Base-by-base conservation (phyloP, 2,113 vertebrate species). In the Perca flavescens region DNA sequence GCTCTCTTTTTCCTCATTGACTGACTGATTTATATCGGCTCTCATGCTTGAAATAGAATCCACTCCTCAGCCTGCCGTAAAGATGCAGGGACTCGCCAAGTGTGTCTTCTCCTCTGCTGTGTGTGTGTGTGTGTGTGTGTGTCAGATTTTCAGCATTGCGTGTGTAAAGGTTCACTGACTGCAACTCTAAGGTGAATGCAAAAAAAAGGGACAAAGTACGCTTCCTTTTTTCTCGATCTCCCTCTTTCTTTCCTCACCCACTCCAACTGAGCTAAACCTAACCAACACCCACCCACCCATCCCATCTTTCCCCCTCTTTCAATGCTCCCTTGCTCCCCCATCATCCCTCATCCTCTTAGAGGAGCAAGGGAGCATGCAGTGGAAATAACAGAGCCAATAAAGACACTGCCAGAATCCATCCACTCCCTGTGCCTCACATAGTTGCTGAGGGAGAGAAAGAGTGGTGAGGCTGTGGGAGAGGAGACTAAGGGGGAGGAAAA, bases 311-410 rank as follows among this genome's bases (percentile, higher is more conserved):
- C 79, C 79, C 74, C 53, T 88, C 76, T 70, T 75, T 83, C 80
- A 54, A 57, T 13, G 52, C 82, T 81, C 67, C 58, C 60, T 61
- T 80, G 56, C 83, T 85, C 63, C 56, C 86, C 80, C 87, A 92
- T 94, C 88, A 92, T 94, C 88, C 91, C 79, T 95, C 92, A 93
- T 93, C 90, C 93, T 93, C 90, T 95, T 93, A 94, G 78, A 57
- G 80, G 90, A 89, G 89, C 90, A 93, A 22, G 65, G 74, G 84
- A 92, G 90, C 93, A 91, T 94, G 90, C 86, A 92, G 92, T 92
- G 92, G 90, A 95, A 95, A 94, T 93, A 95, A 94, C 91, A 85
- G 86, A 94, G 88, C 90, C 92, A 95, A 93, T 94, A 94, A 94
- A 92, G 92, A 92, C 79, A 74, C 90, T 93, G 92, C 93, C 93